Evolutionary conservation across 2,113 vertebrate species (phyloP).

Genomic region (Pandion haliaetus): DNA sequence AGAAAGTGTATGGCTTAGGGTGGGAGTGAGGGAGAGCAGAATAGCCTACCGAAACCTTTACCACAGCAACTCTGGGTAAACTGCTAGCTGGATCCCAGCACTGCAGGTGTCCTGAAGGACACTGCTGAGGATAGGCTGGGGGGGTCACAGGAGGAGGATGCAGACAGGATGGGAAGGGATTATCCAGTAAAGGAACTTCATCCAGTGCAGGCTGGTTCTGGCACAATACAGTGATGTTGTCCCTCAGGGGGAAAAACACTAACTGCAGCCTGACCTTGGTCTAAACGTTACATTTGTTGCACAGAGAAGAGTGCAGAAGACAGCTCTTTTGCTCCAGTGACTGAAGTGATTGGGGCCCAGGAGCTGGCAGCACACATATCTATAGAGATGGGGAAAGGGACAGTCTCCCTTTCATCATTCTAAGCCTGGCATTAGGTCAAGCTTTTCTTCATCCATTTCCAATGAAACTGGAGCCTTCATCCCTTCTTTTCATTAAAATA

Average conservation of each 20-base stretch:
- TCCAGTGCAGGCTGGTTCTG: background rate
- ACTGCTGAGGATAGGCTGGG: background rate
- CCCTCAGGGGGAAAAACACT: background rate
- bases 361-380: background rate
- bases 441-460: background rate
- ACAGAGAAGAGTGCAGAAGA: background rate
- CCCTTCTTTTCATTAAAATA: slow-evolving; percentile 32
- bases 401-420: background rate
- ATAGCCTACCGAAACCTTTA: background rate
- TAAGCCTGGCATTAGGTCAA: background rate
- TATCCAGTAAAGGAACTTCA: background rate
- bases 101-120: background rate
- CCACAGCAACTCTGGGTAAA: background rate
- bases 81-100: background rate
- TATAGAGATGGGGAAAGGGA: background rate
- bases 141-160: background rate
- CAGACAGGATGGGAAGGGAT: background rate
- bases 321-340: background rate
- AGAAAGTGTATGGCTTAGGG: background rate
- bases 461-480: background rate
- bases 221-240: background rate
- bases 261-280: background rate
- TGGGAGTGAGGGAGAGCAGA: background rate
- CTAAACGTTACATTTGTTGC: background rate
- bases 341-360: background rate